Percentiles rank a stretch among this genome's conserved stretches.
These are phyloP conservation scores for Drosophila fuyamai DNA, from an alignment of 1,140 invertebrate genomes.

Conservation along the genomic window DNA sequence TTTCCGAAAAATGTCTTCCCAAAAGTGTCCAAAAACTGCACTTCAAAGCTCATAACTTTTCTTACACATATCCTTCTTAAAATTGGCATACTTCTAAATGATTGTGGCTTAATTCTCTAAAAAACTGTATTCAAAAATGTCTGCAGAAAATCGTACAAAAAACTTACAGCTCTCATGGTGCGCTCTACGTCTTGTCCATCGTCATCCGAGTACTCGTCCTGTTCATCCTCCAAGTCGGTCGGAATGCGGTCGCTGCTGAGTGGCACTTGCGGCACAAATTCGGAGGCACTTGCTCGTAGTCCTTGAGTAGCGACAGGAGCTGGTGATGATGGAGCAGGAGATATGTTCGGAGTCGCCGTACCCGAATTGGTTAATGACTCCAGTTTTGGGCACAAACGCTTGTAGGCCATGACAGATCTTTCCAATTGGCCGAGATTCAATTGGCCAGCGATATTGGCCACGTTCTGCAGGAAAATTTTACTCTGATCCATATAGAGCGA, in stretches of 20 bases:
- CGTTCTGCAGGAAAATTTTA: constrained; percentile 10
- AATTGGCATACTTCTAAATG: no score
- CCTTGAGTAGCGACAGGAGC: constrained; percentile 1
- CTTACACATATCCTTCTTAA: no score
- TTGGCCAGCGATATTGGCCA: not conserved
- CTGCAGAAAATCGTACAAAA: no score
- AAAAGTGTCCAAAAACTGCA: no score
- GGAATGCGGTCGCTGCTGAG: constrained; percentile 2
- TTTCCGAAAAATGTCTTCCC: no score
- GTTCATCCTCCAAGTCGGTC: constrained; percentile 15
- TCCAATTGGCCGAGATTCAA: not conserved
- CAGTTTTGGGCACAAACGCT: constrained; percentile 7
- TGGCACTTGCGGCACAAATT: constrained; percentile 40
- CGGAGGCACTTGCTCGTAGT: constrained; percentile 34
- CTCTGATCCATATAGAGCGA: constrained; percentile 8
- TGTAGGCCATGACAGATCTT: constrained; percentile 9
- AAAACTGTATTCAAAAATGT: no score
- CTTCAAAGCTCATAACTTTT: no score
- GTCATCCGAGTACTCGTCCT: constrained; percentile 8
- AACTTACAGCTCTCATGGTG: constrained; percentile 14
- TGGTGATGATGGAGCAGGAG: not conserved
- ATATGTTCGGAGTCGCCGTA: not conserved
- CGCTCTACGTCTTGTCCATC: constrained; percentile 15
- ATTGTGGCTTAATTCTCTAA: no score
- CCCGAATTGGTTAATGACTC: not conserved